Evolutionary conservation across 2,797 vertebrate genomes (phyloP), one percentile per base, ranked within the genome.

Genomic region (Mallotus villosus): DNA sequence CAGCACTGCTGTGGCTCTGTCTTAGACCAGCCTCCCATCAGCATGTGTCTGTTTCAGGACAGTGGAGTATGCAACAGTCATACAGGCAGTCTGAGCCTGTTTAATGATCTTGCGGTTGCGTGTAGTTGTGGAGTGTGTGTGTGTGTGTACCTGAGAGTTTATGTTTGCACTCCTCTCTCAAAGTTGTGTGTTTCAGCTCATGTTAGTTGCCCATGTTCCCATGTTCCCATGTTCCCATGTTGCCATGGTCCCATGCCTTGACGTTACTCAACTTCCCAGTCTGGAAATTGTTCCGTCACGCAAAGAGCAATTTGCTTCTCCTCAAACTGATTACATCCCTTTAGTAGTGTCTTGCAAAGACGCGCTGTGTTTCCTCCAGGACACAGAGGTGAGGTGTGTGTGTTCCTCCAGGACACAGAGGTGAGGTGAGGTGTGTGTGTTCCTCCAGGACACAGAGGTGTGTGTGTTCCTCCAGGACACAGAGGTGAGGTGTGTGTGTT

Each of bases 341-440:
- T 12, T 67, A 75, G 27, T 32, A 8, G 22, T 66, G 63, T 12
- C 37, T n/a, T 41, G 37, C 21, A 7, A 14, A 49, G 51, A 63
- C 29, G 57, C 0, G 24, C 73, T 32, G 59, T n/a, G 2, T 77
- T 65, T 61, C 67, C 68, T 61, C 41, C 63, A 25, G 63, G 11
- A 27, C 63, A 46, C 32, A 14, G 16, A 37, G 34, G 34, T 37
- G 34, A 37, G 34, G 34, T 37, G 34, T 37, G 0, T 1, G 0
- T 37, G 34, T 80, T 6, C 5, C 27, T 64, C 34, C 63, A 24
- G 63, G 8, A 46, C 63, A 46, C 32, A 14, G 14, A 34, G 34
- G 34, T 37, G 14, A 34, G 34, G 34, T 37, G 34, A 37, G 34
- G 34, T 37, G 34, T 37, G 1, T 9, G 7, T 37, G 34, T 7